These are phyloP conservation scores for Sorex fumeus DNA, from an alignment of 2,113 vertebrate species.

Conservation along the genomic window DNA sequence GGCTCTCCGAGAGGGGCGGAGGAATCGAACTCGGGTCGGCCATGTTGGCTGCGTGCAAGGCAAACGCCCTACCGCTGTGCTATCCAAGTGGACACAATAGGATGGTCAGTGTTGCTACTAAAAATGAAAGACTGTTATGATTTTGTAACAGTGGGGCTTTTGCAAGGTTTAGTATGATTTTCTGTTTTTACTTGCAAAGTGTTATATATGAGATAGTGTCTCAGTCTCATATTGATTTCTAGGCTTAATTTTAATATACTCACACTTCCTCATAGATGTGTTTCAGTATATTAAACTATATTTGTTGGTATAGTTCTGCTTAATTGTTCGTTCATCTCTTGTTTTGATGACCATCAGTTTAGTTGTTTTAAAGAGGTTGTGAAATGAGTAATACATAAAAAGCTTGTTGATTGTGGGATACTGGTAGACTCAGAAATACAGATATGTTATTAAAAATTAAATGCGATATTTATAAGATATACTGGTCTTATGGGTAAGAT, in stretches of 20 bases:
- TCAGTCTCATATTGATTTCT: not conserved
- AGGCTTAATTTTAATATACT: too few species aligned
- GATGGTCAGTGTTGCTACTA: not conserved
- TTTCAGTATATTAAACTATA: not conserved
- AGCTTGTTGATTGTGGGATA: not conserved
- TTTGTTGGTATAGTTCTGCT: not conserved
- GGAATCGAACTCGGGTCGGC: too few species aligned
- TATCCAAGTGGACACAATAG: not conserved
- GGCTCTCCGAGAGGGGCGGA: too few species aligned
- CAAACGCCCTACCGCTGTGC: not conserved
- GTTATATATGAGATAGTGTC: not conserved
- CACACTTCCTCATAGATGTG: not conserved
- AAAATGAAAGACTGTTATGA: not conserved
- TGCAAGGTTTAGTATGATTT: conserved; percentile 20
- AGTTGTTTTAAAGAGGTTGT: not conserved
- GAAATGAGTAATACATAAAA: not conserved
- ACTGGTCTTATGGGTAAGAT: too few species aligned
- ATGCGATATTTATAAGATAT: not conserved
- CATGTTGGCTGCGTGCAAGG: too few species aligned
- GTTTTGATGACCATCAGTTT: not conserved
- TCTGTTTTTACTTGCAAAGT: not conserved
- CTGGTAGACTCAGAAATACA: not conserved
- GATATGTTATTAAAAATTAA: not conserved
- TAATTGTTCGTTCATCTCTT: not conserved
- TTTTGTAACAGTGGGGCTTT: conserved; percentile 17